phyloP scores from a whole-genome alignment of 2,113 vertebrate genomes.

The Heterochromis multidens region DNA sequence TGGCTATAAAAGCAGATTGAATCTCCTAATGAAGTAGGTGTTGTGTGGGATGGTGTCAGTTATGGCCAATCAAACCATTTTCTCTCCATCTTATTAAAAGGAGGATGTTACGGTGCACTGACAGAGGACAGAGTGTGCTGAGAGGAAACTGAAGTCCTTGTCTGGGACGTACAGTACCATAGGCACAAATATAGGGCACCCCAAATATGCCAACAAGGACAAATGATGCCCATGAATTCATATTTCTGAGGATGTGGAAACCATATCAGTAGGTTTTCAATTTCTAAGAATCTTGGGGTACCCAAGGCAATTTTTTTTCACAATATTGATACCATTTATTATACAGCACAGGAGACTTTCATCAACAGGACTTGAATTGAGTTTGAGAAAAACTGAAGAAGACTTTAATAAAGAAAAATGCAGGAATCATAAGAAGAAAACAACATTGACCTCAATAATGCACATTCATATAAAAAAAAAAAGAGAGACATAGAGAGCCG shows the following conservation, averaged over 20 bases:
- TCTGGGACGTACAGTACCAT: slow-evolving; percentile 25
- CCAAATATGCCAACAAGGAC: slow-evolving; percentile 20
- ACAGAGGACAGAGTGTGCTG: slow-evolving; percentile 7
- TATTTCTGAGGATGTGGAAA: slow-evolving; percentile 1
- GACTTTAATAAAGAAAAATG: not conserved
- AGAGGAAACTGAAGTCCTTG: slow-evolving; percentile 24
- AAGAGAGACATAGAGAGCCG: not conserved
- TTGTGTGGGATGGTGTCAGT: not conserved
- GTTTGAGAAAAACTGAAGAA: not conserved
- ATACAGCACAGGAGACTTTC: not conserved
- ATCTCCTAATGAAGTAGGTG: slow-evolving; percentile 10
- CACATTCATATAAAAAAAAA: not conserved
- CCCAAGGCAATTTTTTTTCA: not conserved
- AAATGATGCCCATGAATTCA: not conserved
- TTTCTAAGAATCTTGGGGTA: not conserved
- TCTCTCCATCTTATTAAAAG: not conserved
- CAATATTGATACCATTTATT: not conserved
- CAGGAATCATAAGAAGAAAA: not conserved
- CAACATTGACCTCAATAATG: not conserved
- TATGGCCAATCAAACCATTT: slow-evolving; percentile 17
- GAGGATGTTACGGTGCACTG: not conserved
- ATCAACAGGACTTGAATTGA: not conserved
- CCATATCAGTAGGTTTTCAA: not conserved
- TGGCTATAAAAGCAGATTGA: not conserved
- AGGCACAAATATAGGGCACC: slow-evolving; percentile 40